Evolutionary conservation across 2,113 vertebrate species (phyloP).

Genomic region (Bucco capensis): DNA sequence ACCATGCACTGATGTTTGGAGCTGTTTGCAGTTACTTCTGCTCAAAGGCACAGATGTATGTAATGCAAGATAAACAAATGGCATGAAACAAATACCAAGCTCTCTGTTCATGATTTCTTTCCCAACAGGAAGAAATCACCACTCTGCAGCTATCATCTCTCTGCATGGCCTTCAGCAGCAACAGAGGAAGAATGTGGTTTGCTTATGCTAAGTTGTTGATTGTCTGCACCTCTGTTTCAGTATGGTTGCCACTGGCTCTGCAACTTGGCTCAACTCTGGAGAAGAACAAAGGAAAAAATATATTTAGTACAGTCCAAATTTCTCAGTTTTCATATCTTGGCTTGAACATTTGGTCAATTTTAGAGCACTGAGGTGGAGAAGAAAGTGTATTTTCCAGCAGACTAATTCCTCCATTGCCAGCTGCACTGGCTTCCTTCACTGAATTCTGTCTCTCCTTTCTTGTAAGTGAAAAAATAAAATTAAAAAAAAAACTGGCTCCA

Average conservation of each 20-base stretch:
- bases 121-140: background rate
- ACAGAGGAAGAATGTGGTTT: background rate
- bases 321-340: conserved; percentile 11
- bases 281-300: background rate
- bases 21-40: conserved; percentile 38
- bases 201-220: background rate
- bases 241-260: fast-evolving
- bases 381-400: conserved; percentile 16
- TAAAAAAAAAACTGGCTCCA: background rate
- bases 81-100: background rate
- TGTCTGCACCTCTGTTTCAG: background rate
- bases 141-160: background rate
- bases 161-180: background rate
- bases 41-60: background rate
- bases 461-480: conserved; percentile 13
- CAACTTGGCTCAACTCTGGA: background rate
- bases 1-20: background rate
- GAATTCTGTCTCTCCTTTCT: conserved; percentile 24
- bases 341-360: background rate
- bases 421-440: background rate
- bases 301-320: background rate
- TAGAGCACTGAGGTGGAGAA: background rate
- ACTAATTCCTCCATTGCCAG: background rate
- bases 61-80: background rate
- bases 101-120: background rate